phyloP scores from a whole-genome alignment of 2,797 vertebrate genomes.

The Microcaecilia unicolor region DNA sequence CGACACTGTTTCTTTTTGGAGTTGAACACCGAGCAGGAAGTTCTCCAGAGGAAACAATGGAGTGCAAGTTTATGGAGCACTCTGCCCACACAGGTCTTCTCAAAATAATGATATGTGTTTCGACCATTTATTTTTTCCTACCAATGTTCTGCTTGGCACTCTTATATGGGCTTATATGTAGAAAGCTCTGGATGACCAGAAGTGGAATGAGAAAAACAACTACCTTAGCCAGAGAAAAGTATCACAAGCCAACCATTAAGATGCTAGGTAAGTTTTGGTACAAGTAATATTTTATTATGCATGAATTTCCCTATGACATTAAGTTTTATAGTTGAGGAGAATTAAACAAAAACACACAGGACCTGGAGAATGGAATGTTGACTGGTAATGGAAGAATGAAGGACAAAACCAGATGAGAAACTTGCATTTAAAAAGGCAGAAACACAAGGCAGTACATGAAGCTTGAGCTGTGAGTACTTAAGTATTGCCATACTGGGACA shows the following conservation, averaged over 20 bases:
- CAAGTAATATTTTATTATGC: too few species aligned
- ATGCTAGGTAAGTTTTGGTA: slow-evolving; percentile 65
- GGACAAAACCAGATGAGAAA: too few species aligned
- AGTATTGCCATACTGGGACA: too few species aligned
- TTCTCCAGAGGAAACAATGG: slow-evolving; percentile 10
- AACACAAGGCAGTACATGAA: too few species aligned
- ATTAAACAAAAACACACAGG: too few species aligned
- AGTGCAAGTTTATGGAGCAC: slow-evolving; percentile 55
- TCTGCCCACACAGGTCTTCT: slow-evolving; percentile 54
- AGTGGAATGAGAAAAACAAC: not conserved
- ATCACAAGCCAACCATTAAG: slow-evolving; percentile 52
- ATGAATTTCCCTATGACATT: too few species aligned
- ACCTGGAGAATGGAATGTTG: too few species aligned
- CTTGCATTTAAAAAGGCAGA: too few species aligned
- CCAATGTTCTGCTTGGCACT: slow-evolving; percentile 54
- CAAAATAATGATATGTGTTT: slow-evolving; percentile 60
- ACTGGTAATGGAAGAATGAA: too few species aligned
- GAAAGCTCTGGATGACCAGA: slow-evolving; percentile 52
- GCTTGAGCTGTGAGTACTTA: too few species aligned
- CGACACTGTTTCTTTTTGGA: slow-evolving; percentile 56
- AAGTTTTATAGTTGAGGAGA: too few species aligned
- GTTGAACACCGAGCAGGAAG: slow-evolving; percentile 37
- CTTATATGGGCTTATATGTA: slow-evolving; percentile 64
- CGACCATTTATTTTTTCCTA: slow-evolving; percentile 67
- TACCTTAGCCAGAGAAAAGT: slow-evolving; percentile 35